phyloP scores from a whole-genome alignment of 2,888 invertebrate species.

The Eledona agricola region DNA sequence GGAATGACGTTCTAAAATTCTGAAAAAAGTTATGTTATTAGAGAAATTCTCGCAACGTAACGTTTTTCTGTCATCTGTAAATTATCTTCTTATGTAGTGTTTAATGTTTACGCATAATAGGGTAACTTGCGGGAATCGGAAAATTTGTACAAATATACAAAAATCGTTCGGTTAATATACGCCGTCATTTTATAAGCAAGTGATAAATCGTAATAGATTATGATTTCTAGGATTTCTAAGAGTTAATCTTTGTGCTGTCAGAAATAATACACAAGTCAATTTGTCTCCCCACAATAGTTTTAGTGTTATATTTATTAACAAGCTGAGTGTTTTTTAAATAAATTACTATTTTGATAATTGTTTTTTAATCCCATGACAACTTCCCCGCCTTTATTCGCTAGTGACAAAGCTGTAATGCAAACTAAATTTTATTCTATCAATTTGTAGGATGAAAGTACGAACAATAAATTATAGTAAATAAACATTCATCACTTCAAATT shows the following conservation, averaged over 20 bases:
- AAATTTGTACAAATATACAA: no score
- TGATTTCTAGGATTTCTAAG: slow-evolving; percentile 20
- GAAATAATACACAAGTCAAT: slow-evolving; percentile 27
- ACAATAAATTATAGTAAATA: slow-evolving; percentile 38
- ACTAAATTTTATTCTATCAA: slow-evolving; percentile 32
- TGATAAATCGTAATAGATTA: slow-evolving; percentile 31
- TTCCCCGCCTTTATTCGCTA: neutral
- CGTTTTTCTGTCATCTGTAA: no score
- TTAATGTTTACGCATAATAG: no score
- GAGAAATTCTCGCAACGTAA: no score
- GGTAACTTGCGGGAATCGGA: no score
- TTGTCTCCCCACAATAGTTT: slow-evolving; percentile 28
- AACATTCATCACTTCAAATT: slow-evolving; percentile 37
- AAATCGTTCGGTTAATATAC: no score
- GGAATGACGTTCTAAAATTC: no score
- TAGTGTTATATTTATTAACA: slow-evolving; percentile 21
- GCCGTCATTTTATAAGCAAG: slow-evolving; percentile 24
- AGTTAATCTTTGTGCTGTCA: slow-evolving; percentile 27
- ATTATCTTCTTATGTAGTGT: no score
- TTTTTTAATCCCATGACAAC: slow-evolving; percentile 4
- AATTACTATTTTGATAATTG: slow-evolving; percentile 17
- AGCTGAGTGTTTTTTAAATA: slow-evolving; percentile 27
- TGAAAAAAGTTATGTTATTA: no score
- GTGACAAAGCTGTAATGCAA: slow-evolving; percentile 6
- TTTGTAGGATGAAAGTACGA: slow-evolving; percentile 34